A percentile compares a stretch with the other conserved stretches of the same genome.
Conservation (phyloP, 53 echinoderm and acorn worm genomes). For the Holothuria scabra region DNA sequence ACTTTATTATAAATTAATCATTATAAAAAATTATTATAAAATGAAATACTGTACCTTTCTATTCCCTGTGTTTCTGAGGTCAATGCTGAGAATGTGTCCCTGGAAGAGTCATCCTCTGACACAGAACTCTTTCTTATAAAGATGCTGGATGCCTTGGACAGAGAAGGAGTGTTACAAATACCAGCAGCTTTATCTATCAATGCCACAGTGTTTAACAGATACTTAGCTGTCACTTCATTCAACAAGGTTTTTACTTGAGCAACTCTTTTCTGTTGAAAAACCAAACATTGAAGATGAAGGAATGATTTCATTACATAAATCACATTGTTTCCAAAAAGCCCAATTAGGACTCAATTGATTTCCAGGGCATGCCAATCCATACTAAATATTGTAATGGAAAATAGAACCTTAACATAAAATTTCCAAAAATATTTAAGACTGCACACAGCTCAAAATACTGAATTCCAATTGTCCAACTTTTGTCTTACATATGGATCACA, state of each 20-base stretch:
- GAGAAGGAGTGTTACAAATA: conserved; percentile 37
- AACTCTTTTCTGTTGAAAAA: neutral
- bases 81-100: conserved; percentile 26
- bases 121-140: conserved; percentile 1
- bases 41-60: neutral
- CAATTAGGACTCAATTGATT: too few species aligned
- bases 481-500: too few species aligned
- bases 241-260: conserved; percentile 27
- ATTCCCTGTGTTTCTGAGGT: neutral
- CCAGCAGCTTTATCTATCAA: conserved; percentile 30
- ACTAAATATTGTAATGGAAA: too few species aligned
- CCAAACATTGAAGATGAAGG: too few species aligned
- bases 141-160: conserved; percentile 41
- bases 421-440: too few species aligned
- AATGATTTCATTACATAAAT: too few species aligned
- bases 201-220: conserved; percentile 30
- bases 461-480: too few species aligned
- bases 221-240: conserved; percentile 29
- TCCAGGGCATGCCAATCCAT: too few species aligned
- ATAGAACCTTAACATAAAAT: too few species aligned
- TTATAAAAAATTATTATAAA: too few species aligned
- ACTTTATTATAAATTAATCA: too few species aligned
- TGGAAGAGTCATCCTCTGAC: neutral
- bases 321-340: neutral
- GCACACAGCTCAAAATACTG: too few species aligned